phyloP scores from a whole-genome alignment of 2,888 invertebrate genomes.

The Proisotoma minuta region DNA sequence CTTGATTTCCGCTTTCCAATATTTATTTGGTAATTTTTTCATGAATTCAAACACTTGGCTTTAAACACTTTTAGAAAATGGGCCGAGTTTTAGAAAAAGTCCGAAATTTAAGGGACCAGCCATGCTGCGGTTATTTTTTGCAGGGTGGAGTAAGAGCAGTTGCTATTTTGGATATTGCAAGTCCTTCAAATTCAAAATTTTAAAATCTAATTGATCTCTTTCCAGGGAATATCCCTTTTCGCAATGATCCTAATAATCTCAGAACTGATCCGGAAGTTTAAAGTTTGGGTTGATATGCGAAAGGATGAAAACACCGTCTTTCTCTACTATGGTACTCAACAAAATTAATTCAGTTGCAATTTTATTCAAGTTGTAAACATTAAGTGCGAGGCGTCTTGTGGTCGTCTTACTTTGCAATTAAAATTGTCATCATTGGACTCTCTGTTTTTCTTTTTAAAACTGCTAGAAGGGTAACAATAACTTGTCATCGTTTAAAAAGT shows the following conservation, averaged over 20 bases:
- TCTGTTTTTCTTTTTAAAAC: slow-evolving; percentile 24
- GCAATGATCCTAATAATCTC: slow-evolving; percentile 20
- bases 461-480: slow-evolving; percentile 21
- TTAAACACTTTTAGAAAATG: too few species aligned
- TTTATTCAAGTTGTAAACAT: background rate
- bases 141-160: slow-evolving; percentile 26
- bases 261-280: slow-evolving; percentile 17
- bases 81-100: slow-evolving; percentile 16
- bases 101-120: slow-evolving; percentile 16
- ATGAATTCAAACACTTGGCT: too few species aligned
- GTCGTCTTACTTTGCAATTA: slow-evolving; percentile 19
- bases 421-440: slow-evolving; percentile 6
- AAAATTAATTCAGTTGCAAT: slow-evolving; percentile 4
- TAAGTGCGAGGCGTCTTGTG: slow-evolving; percentile 21
- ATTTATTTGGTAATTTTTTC: too few species aligned
- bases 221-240: slow-evolving; percentile 25
- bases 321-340: slow-evolving; percentile 25
- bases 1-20: too few species aligned
- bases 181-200: background rate
- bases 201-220: background rate
- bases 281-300: background rate
- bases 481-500: background rate
- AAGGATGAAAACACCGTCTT: background rate
- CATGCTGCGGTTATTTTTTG: slow-evolving; percentile 31
- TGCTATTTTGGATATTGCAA: slow-evolving; percentile 27